Conservation (phyloP, 2,888 invertebrate species). For the Pheosia tremula region DNA sequence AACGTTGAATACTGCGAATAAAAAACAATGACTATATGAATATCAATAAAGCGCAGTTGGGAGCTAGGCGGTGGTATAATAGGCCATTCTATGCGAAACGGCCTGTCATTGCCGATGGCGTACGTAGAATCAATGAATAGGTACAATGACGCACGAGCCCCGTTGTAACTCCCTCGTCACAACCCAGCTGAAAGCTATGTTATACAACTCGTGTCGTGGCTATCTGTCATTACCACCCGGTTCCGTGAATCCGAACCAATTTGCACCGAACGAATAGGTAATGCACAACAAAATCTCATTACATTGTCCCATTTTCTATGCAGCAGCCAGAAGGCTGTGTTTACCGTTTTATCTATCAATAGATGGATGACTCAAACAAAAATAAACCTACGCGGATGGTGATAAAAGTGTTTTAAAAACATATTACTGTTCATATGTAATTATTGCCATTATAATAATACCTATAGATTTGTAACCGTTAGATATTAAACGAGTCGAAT, state of each 20-base stretch:
- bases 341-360: not conserved
- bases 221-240: conserved; percentile 38
- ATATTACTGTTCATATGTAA: too few species aligned
- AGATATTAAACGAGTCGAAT: too few species aligned
- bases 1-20: not conserved
- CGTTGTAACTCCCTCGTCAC: conserved; percentile 35
- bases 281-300: not conserved
- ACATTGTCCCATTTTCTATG: not conserved
- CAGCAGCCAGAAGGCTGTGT: not conserved
- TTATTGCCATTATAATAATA: too few species aligned
- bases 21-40: conserved; percentile 1
- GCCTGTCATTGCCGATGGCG: conserved; percentile 22
- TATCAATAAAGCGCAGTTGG: conserved; percentile 10
- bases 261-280: not conserved
- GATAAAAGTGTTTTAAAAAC: too few species aligned
- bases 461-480: too few species aligned
- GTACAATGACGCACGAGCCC: conserved; percentile 41
- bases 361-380: not conserved
- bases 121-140: conserved; percentile 26
- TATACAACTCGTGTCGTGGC: not conserved
- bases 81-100: conserved; percentile 15
- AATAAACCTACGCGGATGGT: not conserved
- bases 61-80: conserved; percentile 16
- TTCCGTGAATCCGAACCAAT: conserved; percentile 23
- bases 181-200: conserved; percentile 23